Evolutionary conservation across 1,140 invertebrate genomes (phyloP).

Genomic region (Bombus huntii): DNA sequence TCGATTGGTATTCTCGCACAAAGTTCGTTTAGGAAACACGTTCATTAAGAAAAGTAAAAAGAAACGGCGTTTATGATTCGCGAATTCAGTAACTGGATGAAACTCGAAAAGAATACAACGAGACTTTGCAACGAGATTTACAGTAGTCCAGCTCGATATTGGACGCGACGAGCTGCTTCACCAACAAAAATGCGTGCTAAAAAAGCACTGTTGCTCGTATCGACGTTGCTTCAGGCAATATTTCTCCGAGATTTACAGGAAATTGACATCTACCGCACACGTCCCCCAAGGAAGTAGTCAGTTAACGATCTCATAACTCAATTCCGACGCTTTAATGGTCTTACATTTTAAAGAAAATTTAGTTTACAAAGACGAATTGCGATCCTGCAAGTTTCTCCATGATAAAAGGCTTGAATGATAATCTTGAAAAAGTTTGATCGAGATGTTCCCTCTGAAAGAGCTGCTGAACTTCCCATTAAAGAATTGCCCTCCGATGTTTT

Average conservation of each 20-base stretch:
- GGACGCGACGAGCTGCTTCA: neutral
- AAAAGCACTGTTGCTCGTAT: neutral
- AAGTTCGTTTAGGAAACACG: neutral
- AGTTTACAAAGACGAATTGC: neutral
- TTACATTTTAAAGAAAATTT: neutral
- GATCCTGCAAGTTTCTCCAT: neutral
- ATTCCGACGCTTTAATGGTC: neutral
- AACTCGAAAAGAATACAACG: neutral
- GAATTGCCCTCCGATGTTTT: neutral
- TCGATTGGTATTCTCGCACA: neutral
- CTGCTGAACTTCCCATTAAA: neutral
- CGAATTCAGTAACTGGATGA: neutral
- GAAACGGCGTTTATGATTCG: neutral
- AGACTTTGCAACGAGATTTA: neutral
- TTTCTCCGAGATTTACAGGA: conserved; percentile 9
- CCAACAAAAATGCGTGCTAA: neutral
- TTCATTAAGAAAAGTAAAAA: neutral
- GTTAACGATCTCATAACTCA: conserved; percentile 8
- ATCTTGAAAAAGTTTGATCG: neutral
- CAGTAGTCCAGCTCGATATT: conserved; percentile 21
- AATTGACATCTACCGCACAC: neutral
- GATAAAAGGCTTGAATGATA: neutral
- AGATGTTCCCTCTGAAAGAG: too few relatives aligned
- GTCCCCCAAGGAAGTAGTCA: neutral
- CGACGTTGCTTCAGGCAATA: neutral